These are phyloP conservation scores for Equus przewalskii DNA, from an alignment of 2,113 vertebrate species.

Conservation along the genomic window DNA sequence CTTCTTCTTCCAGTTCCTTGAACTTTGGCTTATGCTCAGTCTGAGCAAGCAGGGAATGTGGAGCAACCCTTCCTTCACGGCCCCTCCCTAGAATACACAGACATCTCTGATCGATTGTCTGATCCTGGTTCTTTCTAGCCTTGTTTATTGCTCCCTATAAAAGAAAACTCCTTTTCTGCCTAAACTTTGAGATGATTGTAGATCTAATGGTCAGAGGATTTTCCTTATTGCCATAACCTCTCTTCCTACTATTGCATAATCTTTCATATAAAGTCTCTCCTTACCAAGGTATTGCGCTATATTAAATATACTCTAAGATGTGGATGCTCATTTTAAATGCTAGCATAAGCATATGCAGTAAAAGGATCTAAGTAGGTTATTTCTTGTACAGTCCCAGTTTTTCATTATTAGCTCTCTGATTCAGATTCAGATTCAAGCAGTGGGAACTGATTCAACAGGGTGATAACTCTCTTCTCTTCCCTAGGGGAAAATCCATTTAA, in stretches of 20 bases:
- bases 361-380: slow-evolving; percentile 13
- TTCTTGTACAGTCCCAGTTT: neutral
- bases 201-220: neutral
- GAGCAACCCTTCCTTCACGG: neutral
- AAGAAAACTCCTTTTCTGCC: neutral
- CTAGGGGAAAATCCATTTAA: slow-evolving; percentile 39
- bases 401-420: slow-evolving; percentile 10
- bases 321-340: neutral
- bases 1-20: neutral
- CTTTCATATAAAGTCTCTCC: neutral
- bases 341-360: neutral
- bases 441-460: slow-evolving; percentile 35
- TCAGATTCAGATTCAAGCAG: slow-evolving; percentile 58
- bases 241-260: neutral
- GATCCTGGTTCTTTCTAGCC: neutral
- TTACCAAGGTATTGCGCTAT: neutral
- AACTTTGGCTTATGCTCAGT: neutral
- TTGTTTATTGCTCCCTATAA: neutral
- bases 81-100: neutral
- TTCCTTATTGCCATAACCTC: neutral
- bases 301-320: neutral
- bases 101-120: neutral
- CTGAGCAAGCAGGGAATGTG: neutral
- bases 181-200: neutral
- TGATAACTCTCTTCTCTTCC: slow-evolving; percentile 37